A percentile compares a stretch with the other conserved stretches of the same genome.
These are phyloP conservation scores for Leptocoma aspasia DNA, from an alignment of 2,113 vertebrate species.

Conservation along the genomic window DNA sequence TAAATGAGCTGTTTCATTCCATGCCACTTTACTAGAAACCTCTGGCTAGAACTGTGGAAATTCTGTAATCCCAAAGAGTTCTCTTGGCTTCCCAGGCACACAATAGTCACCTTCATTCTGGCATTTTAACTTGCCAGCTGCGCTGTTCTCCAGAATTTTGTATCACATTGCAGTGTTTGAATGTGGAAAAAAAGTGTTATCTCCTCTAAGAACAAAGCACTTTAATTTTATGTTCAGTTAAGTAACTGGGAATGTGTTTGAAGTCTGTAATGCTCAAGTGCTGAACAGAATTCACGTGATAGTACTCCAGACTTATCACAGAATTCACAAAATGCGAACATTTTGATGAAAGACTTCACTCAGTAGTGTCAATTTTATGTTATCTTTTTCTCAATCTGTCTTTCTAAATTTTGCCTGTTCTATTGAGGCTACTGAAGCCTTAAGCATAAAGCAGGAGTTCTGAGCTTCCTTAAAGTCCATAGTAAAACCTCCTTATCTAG, in stretches of 20 bases:
- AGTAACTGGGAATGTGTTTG: constrained; percentile 3
- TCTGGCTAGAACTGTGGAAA: background rate
- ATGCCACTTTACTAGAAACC: background rate
- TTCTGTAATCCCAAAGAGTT: background rate
- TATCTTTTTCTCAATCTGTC: background rate
- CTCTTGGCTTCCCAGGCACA: constrained; percentile 4
- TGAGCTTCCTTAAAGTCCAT: background rate
- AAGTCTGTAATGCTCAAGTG: constrained; percentile 31
- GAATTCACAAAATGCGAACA: background rate
- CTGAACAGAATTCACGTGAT: background rate
- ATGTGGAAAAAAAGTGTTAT: background rate
- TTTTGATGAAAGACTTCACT: constrained; percentile 14
- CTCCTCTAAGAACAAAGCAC: background rate
- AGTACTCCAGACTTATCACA: background rate
- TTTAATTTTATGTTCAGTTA: background rate
- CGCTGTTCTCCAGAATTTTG: background rate
- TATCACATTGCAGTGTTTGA: background rate
- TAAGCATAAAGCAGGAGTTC: background rate
- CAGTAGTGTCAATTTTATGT: background rate
- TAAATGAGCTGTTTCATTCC: background rate
- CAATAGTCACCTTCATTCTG: constrained; percentile 2
- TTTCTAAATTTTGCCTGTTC: background rate
- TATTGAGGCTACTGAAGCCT: background rate
- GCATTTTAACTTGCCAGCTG: background rate
- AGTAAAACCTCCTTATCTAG: constrained; percentile 25